Evolutionary conservation across 2,113 vertebrate genomes (phyloP), one percentile per base, ranked within the genome.

Genomic region (Triplophysa rosa): DNA sequence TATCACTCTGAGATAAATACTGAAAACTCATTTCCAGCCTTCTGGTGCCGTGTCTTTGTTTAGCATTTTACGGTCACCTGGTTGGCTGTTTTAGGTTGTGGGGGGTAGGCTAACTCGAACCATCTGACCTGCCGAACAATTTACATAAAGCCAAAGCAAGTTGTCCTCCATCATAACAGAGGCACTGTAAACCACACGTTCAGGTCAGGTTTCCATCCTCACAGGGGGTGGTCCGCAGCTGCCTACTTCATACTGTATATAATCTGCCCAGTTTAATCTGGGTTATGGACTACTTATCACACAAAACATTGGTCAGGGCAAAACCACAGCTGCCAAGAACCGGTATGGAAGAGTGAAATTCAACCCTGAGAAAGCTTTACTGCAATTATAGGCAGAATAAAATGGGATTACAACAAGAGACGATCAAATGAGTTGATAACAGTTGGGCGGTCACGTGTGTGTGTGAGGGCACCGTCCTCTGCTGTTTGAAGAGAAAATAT

Each of bases 401-500:
- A 45, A 70, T 26, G 45, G 49, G 74, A 79, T 83, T 70, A 83
- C 29, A 56, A 74, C 14, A n/a, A 37, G 52, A 78, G 78, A 78
- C 21, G 68, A 84, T 82, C 49, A 62, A 61, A 74, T 70, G 21
- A 33, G 64, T 29, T 21, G 73, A 87, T 83, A 82, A 76, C 54
- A 40, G 69, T 47, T 49, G 76, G 24, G n/a, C 14, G 26, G 42
- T 80, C 67, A 74, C 71, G 37, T 70, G 65, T 29, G 65, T 29
- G 65, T 68, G 40, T 24, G 47, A 72, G 23, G 49, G 71, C 45
- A 58, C 37, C n/a, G 2, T 68, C n/a, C 17, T 26, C 17, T 40
- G 11, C 4, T 83, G 67, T 87, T 82, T 84, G 42, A 68, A 83
- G 74, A 84, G 77, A 69, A 84, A 82, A 86, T 72, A 82, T 52